phyloP scores from a whole-genome alignment of 2,888 invertebrate genomes.

The Acrobasis consociella region DNA sequence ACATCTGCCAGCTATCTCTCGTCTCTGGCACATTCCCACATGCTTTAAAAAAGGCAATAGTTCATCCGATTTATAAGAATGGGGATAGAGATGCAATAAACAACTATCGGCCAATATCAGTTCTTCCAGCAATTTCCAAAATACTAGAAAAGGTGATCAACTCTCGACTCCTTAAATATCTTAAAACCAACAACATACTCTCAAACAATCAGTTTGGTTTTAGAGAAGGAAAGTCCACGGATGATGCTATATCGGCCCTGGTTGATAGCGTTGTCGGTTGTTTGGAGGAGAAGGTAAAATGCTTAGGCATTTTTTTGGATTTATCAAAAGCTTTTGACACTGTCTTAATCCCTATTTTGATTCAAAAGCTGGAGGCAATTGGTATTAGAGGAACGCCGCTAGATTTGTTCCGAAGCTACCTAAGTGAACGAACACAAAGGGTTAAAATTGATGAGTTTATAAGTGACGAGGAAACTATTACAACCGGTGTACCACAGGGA shows the following conservation, averaged over 20 bases:
- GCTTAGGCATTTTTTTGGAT: no score
- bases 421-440: background rate
- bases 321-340: no score
- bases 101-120: no score
- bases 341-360: no score
- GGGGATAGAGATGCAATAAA: no score
- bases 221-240: background rate
- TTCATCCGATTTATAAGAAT: no score
- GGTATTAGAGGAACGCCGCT: background rate
- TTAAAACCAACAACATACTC: background rate
- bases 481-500: background rate
- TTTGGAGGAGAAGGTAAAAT: no score
- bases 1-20: no score
- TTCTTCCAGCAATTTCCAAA: no score
- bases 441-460: background rate
- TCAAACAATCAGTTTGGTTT: constrained; percentile 1
- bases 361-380: background rate
- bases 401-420: background rate
- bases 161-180: background rate
- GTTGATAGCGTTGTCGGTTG: background rate
- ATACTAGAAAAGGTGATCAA: background rate
- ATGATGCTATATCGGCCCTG: background rate
- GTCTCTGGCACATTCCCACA: no score
- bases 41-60: no score
- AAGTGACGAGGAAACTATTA: background rate